A percentile compares a stretch with the other conserved stretches of the same genome.
Evolutionary conservation across 2,888 invertebrate genomes (phyloP).

Genomic region (Beris morrisii): DNA sequence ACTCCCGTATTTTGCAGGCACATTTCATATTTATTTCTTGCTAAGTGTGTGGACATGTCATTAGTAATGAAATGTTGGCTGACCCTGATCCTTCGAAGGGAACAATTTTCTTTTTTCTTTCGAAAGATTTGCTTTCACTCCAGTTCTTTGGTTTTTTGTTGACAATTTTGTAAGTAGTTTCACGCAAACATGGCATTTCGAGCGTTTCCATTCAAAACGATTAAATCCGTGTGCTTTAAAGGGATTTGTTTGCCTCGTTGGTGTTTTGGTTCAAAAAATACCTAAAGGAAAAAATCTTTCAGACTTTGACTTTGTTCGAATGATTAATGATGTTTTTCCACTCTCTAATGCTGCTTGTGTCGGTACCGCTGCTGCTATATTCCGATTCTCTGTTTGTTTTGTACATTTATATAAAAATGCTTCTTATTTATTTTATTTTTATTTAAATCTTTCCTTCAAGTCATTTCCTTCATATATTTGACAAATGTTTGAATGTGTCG

Average conservation of each 20-base stretch:
- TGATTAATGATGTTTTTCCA: constrained; percentile 37
- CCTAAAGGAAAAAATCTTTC: constrained; percentile 32
- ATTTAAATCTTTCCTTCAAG: constrained; percentile 29
- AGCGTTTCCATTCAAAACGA: constrained; percentile 14
- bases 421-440: constrained; percentile 31
- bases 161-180: too few relatives aligned
- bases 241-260: constrained; percentile 29
- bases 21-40: neutral
- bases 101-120: constrained; percentile 2
- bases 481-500: constrained; percentile 41
- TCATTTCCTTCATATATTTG: constrained; percentile 34
- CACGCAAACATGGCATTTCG: neutral
- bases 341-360: constrained; percentile 8
- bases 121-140: neutral
- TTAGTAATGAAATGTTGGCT: constrained; percentile 27
- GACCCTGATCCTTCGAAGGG: constrained; percentile 8
- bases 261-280: constrained; percentile 6
- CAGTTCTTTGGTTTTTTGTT: neutral
- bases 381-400: constrained; percentile 24
- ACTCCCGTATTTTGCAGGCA: constrained; percentile 15
- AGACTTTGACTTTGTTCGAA: constrained; percentile 35
- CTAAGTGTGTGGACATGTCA: constrained; percentile 15
- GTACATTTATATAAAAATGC: constrained; percentile 28
- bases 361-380: neutral
- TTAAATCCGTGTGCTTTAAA: constrained; percentile 38